Evolutionary conservation across 2,113 vertebrate genomes (phyloP).

Genomic region (Andinoacara biseriatus): DNA sequence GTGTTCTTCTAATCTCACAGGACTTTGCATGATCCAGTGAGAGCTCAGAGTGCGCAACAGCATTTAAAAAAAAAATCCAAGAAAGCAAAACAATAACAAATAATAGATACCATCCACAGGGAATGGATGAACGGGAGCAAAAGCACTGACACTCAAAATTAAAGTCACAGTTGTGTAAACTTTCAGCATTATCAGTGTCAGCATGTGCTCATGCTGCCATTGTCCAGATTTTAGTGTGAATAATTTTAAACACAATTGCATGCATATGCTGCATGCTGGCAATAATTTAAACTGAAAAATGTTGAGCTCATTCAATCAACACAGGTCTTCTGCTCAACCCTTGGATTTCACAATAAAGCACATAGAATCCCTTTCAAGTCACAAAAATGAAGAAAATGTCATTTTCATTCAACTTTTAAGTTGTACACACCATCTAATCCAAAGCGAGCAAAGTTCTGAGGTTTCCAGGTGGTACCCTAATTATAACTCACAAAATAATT

Average conservation of each 20-base stretch:
- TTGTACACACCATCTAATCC: too few species aligned
- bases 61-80: not conserved
- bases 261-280: not conserved
- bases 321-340: too few species aligned
- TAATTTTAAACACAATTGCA: not conserved
- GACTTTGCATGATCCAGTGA: not conserved
- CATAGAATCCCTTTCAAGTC: too few species aligned
- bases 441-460: too few species aligned
- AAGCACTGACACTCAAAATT: not conserved
- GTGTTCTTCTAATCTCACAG: slow-evolving; percentile 4
- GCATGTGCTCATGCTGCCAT: not conserved
- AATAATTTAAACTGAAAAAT: not conserved
- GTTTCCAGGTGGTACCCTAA: too few species aligned
- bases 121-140: not conserved
- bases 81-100: not conserved
- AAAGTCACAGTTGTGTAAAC: not conserved
- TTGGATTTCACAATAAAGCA: too few species aligned
- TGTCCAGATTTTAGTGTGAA: not conserved
- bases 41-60: not conserved
- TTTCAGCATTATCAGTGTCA: not conserved
- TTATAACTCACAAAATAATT: too few species aligned
- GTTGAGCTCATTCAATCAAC: not conserved
- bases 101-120: not conserved
- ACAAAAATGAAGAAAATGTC: too few species aligned
- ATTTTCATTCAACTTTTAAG: too few species aligned